A percentile compares a stretch with the other conserved stretches of the same genome.
Conservation (phyloP, 2,797 vertebrate species). For the Glossophaga mutica region DNA sequence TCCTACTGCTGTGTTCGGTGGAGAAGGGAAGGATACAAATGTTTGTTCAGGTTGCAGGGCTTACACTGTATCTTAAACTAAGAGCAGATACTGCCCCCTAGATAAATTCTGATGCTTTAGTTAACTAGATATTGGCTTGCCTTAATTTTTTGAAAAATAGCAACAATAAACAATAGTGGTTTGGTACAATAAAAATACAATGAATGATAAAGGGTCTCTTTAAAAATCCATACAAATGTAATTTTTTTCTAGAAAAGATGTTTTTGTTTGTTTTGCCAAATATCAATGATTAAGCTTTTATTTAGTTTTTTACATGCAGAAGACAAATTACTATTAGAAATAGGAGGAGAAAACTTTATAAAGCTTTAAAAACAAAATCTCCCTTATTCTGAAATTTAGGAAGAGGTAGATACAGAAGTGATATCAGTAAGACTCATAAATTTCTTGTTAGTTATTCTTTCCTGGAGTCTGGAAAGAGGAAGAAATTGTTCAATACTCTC, state of each 20-base stretch:
- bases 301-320: slow-evolving; percentile 29
- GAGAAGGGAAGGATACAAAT: neutral
- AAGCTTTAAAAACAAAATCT: neutral
- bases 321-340: slow-evolving; percentile 19
- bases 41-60: neutral
- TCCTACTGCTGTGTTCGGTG: neutral
- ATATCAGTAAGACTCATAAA: neutral
- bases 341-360: neutral
- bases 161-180: neutral
- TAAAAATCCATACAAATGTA: neutral
- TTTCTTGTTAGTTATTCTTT: neutral
- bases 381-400: neutral
- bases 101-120: slow-evolving; percentile 43
- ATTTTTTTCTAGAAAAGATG: slow-evolving; percentile 8
- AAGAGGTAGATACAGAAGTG: neutral
- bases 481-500: neutral
- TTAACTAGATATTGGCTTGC: neutral
- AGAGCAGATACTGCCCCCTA: slow-evolving; percentile 71
- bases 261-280: slow-evolving; percentile 42
- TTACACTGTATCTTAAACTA: neutral
- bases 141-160: slow-evolving; percentile 18
- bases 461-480: neutral
- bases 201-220: neutral
- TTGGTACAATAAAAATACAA: neutral
- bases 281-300: slow-evolving; percentile 15